Conservation (phyloP, 2,113 vertebrate species). For the Stictonetta naevosa region DNA sequence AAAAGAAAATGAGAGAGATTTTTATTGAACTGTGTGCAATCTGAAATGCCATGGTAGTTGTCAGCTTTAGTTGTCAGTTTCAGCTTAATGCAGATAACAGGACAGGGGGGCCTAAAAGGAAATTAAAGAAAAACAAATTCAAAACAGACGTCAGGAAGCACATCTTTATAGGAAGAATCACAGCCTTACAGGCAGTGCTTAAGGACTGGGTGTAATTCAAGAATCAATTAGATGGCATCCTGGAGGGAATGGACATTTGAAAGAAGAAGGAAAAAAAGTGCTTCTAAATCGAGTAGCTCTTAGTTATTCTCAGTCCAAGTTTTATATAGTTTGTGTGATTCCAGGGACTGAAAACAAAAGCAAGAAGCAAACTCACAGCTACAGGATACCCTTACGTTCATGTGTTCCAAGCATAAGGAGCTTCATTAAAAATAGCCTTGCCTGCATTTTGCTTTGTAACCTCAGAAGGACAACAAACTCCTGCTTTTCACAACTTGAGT, state of each 20-base stretch:
- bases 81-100: not conserved
- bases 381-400: accelerated
- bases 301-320: not conserved
- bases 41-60: not conserved
- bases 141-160: not conserved
- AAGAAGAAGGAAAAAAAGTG: not conserved
- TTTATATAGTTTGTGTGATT: not conserved
- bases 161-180: not conserved
- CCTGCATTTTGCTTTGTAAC: accelerated
- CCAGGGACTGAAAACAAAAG: not conserved
- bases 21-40: not conserved
- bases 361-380: not conserved
- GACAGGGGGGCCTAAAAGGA: not conserved
- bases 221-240: not conserved
- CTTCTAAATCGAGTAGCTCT: not conserved
- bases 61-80: not conserved
- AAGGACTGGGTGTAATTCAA: not conserved
- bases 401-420: accelerated
- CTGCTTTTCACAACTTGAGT: accelerated
- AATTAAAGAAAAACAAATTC: not conserved
- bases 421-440: not conserved
- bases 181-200: not conserved
- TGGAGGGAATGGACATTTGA: not conserved
- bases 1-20: not conserved
- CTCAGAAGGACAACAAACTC: not conserved